Base-by-base conservation (phyloP, 1,140 invertebrate species). In the Mya arenaria region DNA sequence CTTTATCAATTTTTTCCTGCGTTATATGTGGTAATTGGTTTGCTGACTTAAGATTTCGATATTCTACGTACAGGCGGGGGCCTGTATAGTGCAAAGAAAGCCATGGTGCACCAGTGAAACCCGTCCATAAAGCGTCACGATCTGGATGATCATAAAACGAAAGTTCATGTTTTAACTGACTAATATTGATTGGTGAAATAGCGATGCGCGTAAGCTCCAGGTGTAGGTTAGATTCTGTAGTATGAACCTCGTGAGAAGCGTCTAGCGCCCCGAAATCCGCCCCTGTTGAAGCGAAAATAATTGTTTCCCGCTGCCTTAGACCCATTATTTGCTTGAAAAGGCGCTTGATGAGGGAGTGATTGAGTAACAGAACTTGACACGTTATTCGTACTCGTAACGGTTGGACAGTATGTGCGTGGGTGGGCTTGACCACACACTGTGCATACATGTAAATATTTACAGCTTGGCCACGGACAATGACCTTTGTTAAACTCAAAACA, bases 21-120 rank as follows among this genome's bases (percentile, higher is more conserved):
- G 41, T 56, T 37, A 25, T 37, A 19, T 34, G 6, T 52, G 30
- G 30, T 15, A 56, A 65, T n/a, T 68, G 23, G 25, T 34, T n/a
- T 8, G 52, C 48, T 34, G 77, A 80, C 15, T 30, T 36, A 23
- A 80, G 55, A 36, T 79, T 79, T 17, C 28, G 13, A 52, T 25
- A 32, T 8, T 19, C 34, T 48, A 37, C 55, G 65, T 30, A 23
- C 34, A 8, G 34, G 23, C 78, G 32, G 8, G 34, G 10, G 25
- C 65, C 52, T 60, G 17, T 37, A 60, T 60, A 81, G 15, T 28
- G 34, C 17, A 81, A n/a, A n/a, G n/a, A n/a, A n/a, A n/a, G 30
- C 23, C 62, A 56, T 60, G 63, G 72, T 41, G 65, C 78, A 52
- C 63, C 36, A 34, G 44, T 25, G 39, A 71, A 71, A 19, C 65